phyloP scores from a whole-genome alignment of 2,113 vertebrate genomes.

The Hucho hucho region DNA sequence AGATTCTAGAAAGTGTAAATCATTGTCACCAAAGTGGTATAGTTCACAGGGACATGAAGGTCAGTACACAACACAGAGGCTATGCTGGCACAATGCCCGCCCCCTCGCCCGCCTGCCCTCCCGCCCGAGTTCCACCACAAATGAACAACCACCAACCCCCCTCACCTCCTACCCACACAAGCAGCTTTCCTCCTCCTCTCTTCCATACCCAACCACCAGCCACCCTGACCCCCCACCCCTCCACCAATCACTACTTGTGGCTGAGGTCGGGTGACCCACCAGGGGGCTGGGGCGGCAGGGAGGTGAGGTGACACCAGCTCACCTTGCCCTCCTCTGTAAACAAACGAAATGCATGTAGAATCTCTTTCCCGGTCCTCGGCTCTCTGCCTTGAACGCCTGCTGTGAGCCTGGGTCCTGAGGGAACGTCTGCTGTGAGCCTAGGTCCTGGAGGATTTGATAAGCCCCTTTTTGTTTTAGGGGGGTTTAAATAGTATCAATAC shows the following conservation, averaged over 20 bases:
- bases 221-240: neutral
- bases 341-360: constrained; percentile 77
- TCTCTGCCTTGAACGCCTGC: constrained; percentile 63
- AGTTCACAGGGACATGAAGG: constrained; percentile 99
- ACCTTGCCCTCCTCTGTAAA: constrained; percentile 34
- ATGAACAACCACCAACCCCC: constrained; percentile 22
- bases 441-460: constrained; percentile 24
- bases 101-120: neutral
- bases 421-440: constrained; percentile 64
- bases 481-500: neutral
- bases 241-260: constrained; percentile 6
- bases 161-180: constrained; percentile 11
- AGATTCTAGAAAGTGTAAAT: constrained; percentile 99
- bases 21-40: constrained; percentile 96
- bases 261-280: constrained; percentile 1
- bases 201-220: neutral
- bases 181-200: neutral
- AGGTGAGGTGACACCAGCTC: constrained; percentile 13
- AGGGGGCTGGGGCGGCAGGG: neutral
- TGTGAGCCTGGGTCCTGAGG: constrained; percentile 65
- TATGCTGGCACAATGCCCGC: neutral
- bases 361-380: constrained; percentile 37
- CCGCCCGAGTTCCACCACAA: neutral
- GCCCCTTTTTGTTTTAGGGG: no score
- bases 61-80: constrained; percentile 75